Evolutionary conservation across 2,888 invertebrate species (phyloP).

Genomic region (Eristalis tenax): DNA sequence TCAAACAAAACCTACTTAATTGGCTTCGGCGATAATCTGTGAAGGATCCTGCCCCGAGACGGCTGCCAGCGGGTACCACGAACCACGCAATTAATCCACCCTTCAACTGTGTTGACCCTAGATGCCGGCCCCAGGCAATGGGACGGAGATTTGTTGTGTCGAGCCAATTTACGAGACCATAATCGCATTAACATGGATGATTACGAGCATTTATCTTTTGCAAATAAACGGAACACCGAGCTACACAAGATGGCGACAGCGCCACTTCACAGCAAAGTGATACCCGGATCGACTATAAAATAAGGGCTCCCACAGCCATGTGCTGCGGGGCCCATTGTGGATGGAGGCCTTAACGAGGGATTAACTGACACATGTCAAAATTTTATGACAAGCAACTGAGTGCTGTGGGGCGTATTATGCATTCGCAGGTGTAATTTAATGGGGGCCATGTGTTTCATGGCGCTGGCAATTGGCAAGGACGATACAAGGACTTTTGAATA

Average conservation of each 20-base stretch:
- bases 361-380: background rate
- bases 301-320: background rate
- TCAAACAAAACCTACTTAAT: slow-evolving; percentile 39
- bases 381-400: background rate
- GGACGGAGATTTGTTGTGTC: slow-evolving; percentile 6
- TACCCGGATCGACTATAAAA: background rate
- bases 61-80: background rate
- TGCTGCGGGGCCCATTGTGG: background rate
- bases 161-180: slow-evolving; percentile 10
- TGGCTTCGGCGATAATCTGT: slow-evolving; percentile 13
- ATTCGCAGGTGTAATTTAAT: background rate
- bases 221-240: background rate
- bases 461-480: background rate
- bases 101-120: slow-evolving; percentile 13
- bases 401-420: background rate
- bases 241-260: background rate
- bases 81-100: slow-evolving; percentile 9
- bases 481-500: background rate
- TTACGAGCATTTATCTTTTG: slow-evolving; percentile 7
- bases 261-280: background rate
- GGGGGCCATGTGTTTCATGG: background rate
- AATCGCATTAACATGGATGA: slow-evolving; percentile 25
- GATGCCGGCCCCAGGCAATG: background rate
- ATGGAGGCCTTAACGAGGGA: background rate
- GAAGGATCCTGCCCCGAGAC: background rate